Base-by-base conservation (phyloP, 1,140 invertebrate genomes). In the Augochlora pura region DNA sequence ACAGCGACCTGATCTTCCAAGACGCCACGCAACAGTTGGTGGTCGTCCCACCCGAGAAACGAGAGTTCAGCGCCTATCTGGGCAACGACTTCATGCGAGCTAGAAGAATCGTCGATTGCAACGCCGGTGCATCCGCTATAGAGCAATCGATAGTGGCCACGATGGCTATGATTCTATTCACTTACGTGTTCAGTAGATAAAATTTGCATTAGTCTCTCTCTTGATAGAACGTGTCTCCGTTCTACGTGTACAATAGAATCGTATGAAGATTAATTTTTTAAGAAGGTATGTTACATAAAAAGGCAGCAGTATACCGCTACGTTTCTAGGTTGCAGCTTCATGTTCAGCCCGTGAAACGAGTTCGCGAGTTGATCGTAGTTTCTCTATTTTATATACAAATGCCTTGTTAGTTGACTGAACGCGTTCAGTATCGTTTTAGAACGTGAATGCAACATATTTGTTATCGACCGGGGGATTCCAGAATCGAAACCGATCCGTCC, bases 1-100 rank as follows among this genome's bases (percentile, higher is more conserved):
- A 96, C 88, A 95, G 96, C 64, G 97, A 99, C 93, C 92, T 98
- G 0, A 98, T 99, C 80, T 99, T 99, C 92, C 97, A 98, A 93
- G 97, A 98, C 90, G 96, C 97, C 0, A 96, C 98, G 0, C 96
- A 97, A 42, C 97, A 98, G 85, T 91, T 98, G n/a, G 94, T 95
- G 81, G 92, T 96, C 0, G 94, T 98, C 38, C 93, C 94, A 6
- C 92, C 94, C 38, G 92, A 94, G 1, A 91, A 96, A 85, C 93
- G 97, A 21, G 92, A 95, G 65, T 96, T 94, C 84, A 94, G 95
- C 7, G 90, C 93, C 9, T 97, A 97, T 89, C 90, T 97, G 25
- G 96, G 97, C 0, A 90, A 91, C 32, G 95, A 97, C 88, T 97
- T 96, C 89, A 94, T 97, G 94, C 94, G 96, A 81, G 96, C 97